Conservation (phyloP, 1,140 invertebrate genomes). For the Nixonia krombeini region DNA sequence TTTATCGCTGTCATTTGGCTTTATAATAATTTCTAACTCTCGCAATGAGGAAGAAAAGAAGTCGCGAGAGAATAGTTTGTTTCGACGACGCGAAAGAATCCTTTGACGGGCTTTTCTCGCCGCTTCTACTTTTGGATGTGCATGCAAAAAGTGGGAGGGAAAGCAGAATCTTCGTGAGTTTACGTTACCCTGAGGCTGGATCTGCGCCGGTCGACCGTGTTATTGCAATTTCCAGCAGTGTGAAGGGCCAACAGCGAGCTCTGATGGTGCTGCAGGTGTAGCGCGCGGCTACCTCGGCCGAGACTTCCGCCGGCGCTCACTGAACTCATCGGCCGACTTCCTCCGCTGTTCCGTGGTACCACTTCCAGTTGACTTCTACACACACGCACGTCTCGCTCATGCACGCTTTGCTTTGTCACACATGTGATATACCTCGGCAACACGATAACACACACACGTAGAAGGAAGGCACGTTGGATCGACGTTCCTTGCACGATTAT, state of each 20-base stretch:
- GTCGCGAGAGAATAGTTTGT: not conserved
- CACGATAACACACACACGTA: constrained; percentile 66
- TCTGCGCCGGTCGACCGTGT: constrained; percentile 66
- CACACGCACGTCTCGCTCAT: constrained; percentile 65
- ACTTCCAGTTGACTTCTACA: constrained; percentile 70
- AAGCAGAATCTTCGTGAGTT: constrained; percentile 4
- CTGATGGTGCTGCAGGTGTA: constrained; percentile 66
- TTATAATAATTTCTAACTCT: too few species aligned
- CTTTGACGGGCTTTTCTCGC: too few species aligned
- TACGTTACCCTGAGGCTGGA: constrained; percentile 70
- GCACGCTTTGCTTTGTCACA: constrained; percentile 56
- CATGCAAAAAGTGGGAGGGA: constrained; percentile 2
- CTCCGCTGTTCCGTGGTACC: constrained; percentile 64
- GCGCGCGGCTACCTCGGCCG: constrained; percentile 61
- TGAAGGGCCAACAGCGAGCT: constrained; percentile 66
- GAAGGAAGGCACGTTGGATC: constrained; percentile 17
- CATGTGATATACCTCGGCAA: constrained; percentile 54
- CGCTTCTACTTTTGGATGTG: not conserved
- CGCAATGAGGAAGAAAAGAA: too few species aligned
- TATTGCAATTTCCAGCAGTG: constrained; percentile 61
- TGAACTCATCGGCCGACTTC: constrained; percentile 63
- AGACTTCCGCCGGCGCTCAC: constrained; percentile 65
- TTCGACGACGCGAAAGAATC: not conserved
- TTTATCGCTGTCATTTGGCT: too few species aligned
- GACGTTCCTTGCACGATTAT: too few species aligned